Conservation (phyloP, 2,113 vertebrate species). For the Turnix velox region DNA sequence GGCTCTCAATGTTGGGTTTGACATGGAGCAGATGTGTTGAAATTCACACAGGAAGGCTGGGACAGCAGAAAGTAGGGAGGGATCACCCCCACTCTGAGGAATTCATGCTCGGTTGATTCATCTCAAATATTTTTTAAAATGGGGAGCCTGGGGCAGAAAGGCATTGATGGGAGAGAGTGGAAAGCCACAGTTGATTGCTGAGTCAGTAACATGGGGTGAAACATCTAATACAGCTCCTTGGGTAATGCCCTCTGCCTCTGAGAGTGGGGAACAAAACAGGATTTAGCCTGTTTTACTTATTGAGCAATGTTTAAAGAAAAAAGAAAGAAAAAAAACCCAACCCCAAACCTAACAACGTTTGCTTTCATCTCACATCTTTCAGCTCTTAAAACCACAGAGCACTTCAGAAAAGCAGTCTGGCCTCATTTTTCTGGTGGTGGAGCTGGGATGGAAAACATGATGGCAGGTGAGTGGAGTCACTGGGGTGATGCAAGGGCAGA, state of each 20-base stretch:
- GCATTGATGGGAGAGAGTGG: neutral
- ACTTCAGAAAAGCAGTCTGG: neutral
- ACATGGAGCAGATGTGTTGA: accelerated
- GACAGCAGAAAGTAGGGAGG: accelerated
- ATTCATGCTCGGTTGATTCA: neutral
- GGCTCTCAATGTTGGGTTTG: accelerated
- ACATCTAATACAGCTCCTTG: neutral
- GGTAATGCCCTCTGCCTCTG: neutral
- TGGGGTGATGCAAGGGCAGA: neutral
- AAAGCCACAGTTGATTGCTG: neutral
- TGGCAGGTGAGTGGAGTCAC: neutral
- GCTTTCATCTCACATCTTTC: neutral
- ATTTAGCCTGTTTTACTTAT: neutral
- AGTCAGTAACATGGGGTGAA: neutral
- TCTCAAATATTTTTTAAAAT: neutral
- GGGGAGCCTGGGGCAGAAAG: neutral
- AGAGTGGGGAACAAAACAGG: neutral
- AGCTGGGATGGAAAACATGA: neutral
- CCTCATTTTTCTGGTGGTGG: neutral
- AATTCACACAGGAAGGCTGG: accelerated
- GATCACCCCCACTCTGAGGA: neutral
- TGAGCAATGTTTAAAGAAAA: neutral
- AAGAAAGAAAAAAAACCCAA: neutral
- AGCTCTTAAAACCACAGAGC: neutral
- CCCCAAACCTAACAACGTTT: neutral